Percentiles rank a stretch among this genome's conserved stretches.
Conservation (phyloP, 2,797 vertebrate genomes). For the Sebastiscus albofasciatus region DNA sequence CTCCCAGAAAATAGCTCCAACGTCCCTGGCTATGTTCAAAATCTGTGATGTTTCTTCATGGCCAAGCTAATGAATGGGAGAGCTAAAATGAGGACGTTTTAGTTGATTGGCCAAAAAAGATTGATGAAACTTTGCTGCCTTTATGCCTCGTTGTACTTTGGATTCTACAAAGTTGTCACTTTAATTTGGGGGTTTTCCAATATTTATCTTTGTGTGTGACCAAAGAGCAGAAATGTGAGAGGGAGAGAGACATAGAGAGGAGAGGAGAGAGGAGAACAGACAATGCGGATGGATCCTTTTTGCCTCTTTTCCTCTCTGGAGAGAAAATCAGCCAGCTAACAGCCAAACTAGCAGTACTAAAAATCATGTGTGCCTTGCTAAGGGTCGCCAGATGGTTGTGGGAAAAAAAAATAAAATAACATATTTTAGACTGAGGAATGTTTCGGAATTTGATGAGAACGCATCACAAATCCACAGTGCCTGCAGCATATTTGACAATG, state of each 20-base stretch:
- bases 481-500: too few relatives aligned
- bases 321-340: not conserved
- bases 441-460: too few relatives aligned
- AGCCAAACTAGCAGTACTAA: not conserved
- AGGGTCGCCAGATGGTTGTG: too few relatives aligned
- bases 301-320: not conserved
- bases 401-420: too few relatives aligned
- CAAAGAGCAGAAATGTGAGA: not conserved
- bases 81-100: not conserved
- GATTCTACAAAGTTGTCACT: not conserved
- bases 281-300: not conserved
- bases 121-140: not conserved
- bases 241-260: not conserved
- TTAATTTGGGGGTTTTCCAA: not conserved
- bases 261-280: not conserved
- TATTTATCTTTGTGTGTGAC: not conserved
- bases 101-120: not conserved
- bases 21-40: not conserved
- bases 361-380: not conserved
- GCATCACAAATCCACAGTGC: too few relatives aligned
- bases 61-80: not conserved
- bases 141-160: not conserved
- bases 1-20: too few relatives aligned
- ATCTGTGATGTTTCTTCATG: not conserved
- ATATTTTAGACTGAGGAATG: too few relatives aligned